These are phyloP conservation scores for Apostichopus leukothele DNA, from an alignment of 53 echinoderm and acorn worm species.

Conservation along the genomic window DNA sequence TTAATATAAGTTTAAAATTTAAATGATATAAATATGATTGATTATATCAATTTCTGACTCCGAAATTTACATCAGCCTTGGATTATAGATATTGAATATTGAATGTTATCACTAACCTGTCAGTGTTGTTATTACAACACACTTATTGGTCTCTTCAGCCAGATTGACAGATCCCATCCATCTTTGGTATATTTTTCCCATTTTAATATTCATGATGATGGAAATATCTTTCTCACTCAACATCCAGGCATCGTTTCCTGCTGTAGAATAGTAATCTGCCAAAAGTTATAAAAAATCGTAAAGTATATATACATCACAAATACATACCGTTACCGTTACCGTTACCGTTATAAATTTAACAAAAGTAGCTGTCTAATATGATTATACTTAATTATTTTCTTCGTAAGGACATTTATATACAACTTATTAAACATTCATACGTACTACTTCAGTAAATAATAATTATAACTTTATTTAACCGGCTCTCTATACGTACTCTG, in stretches of 20 bases:
- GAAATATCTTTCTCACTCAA: conserved; percentile 15
- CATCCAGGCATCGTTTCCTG: not conserved
- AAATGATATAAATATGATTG: no score
- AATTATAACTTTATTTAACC: not conserved
- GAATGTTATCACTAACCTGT: not conserved
- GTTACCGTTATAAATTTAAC: not conserved
- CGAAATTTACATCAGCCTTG: no score
- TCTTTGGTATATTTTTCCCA: conserved; percentile 22
- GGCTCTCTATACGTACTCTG: not conserved
- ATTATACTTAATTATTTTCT: not conserved
- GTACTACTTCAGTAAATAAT: not conserved
- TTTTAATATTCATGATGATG: conserved; percentile 15
- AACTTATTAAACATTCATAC: not conserved
- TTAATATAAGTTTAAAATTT: no score
- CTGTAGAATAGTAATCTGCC: conserved; percentile 22
- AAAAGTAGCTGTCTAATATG: not conserved
- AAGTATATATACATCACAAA: not conserved
- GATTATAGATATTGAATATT: no score
- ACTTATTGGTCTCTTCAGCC: conserved; percentile 1
- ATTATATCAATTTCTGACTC: no score
- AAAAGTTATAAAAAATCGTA: not conserved
- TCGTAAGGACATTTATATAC: not conserved
- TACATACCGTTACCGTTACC: not conserved
- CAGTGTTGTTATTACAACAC: conserved; percentile 16
- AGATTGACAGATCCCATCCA: conserved; percentile 8